Evolutionary conservation across 2,113 vertebrate genomes (phyloP).

Genomic region (Verasper variegatus): DNA sequence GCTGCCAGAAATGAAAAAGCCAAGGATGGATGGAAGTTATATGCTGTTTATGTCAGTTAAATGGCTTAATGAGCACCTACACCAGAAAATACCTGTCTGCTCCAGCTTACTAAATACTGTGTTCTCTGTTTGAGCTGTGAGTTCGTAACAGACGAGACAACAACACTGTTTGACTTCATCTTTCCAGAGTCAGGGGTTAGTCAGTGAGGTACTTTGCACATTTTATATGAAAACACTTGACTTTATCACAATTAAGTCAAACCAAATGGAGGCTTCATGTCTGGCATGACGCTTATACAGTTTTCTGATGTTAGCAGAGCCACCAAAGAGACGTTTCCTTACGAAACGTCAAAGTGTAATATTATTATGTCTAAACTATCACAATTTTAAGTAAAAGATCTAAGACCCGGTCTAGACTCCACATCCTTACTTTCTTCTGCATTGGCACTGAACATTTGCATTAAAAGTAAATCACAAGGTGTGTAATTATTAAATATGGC

Average conservation of each 20-base stretch:
- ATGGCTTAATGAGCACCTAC: neutral
- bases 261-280: neutral
- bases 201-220: neutral
- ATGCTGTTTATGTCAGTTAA: neutral
- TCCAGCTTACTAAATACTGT: neutral
- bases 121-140: neutral
- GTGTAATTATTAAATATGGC: too few relatives aligned
- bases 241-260: neutral
- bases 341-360: too few relatives aligned
- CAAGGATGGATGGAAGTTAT: neutral
- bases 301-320: too few relatives aligned
- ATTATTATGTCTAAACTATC: too few relatives aligned
- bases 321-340: too few relatives aligned
- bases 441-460: too few relatives aligned
- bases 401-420: too few relatives aligned
- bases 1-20: constrained; percentile 14
- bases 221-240: neutral
- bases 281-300: neutral
- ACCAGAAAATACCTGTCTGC: neutral
- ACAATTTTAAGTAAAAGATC: too few relatives aligned
- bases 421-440: too few relatives aligned
- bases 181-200: neutral
- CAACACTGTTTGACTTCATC: neutral
- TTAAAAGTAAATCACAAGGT: too few relatives aligned
- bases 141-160: neutral